Evolutionary conservation across 1,140 invertebrate genomes (phyloP), one percentile per base, ranked within the genome.

Genomic region (Brachionus paranguensis): DNA sequence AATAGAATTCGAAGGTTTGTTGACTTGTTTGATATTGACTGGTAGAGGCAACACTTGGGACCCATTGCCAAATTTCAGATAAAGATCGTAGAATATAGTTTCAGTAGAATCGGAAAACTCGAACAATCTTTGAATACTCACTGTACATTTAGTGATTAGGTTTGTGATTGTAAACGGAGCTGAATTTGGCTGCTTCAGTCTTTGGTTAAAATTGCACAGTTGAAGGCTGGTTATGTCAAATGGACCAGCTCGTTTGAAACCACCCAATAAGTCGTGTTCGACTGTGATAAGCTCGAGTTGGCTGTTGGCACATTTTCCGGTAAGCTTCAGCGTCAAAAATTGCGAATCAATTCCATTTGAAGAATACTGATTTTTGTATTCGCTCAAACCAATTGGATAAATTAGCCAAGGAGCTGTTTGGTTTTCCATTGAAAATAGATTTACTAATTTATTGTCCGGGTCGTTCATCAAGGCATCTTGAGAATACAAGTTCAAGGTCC

Each of bases 401-500:
- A 20, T 50, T 27, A 76, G 11, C 72, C 72, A 76, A 50, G 72
- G 72, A 20, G 41, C 33, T 41, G 68, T 72, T 24, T n/a, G 11
- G 12, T 72, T 43, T n/a, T 70, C 29, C 6, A 20, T 8, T 7
- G 17, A 20, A 43, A 41, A 72, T 43, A 72, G 17, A 41, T 43
- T 72, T 7, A 8, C 3, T 20, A 43, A 17, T 7, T 72, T 20
- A 27, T 60, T 60, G 20, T 60, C 17, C 6, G 8, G 8, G 5
- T 6, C 5, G 17, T 72, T 43, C 37, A 72, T 41, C 10, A 72
- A 43, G 7, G 68, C 7, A 4, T 72, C 27, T 5, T 2, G 1
- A 79, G 81, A 86, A 85, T 91, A 91, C 50, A 93, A 87, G 1
- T 91, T 91, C 29, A 93, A 86, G 0, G 91, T 89, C 86, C 93